phyloP scores from a whole-genome alignment of 2,888 invertebrate species.

The Epinotia demarniana region DNA sequence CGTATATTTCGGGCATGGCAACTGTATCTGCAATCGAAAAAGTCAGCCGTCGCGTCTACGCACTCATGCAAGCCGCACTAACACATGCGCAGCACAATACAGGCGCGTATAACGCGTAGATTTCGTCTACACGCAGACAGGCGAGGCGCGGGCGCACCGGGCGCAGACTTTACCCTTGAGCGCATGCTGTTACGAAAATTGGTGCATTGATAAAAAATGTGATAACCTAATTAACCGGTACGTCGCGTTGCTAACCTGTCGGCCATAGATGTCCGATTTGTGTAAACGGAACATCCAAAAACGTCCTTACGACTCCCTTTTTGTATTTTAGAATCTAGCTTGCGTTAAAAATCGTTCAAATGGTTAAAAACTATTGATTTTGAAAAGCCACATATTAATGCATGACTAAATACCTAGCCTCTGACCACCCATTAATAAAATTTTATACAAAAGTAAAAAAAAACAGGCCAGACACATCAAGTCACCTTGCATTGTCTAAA shows the following conservation, averaged over 20 bases:
- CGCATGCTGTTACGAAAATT: slow-evolving; percentile 75
- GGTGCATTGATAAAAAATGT: slow-evolving; percentile 80
- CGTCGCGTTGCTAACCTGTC: slow-evolving; percentile 12
- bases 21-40: slow-evolving; percentile 80
- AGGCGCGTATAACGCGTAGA: slow-evolving; percentile 58
- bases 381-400: neutral
- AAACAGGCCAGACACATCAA: neutral
- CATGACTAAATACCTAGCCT: neutral
- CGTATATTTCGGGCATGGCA: slow-evolving; percentile 82
- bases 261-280: neutral
- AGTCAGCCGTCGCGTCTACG: slow-evolving; percentile 70
- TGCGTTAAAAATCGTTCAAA: neutral
- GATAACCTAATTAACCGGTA: slow-evolving; percentile 72
- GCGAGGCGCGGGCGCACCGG: slow-evolving; percentile 62
- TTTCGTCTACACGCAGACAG: slow-evolving; percentile 57
- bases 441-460: neutral
- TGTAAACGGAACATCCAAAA: neutral
- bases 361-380: neutral
- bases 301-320: neutral
- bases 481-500: slow-evolving; percentile 28
- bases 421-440: neutral
- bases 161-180: slow-evolving; percentile 81
- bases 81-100: slow-evolving; percentile 71
- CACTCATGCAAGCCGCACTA: slow-evolving; percentile 62
- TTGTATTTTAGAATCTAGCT: neutral